These are phyloP conservation scores for Ardeotis arabs DNA, from an alignment of 2,113 vertebrate species.

Conservation along the genomic window DNA sequence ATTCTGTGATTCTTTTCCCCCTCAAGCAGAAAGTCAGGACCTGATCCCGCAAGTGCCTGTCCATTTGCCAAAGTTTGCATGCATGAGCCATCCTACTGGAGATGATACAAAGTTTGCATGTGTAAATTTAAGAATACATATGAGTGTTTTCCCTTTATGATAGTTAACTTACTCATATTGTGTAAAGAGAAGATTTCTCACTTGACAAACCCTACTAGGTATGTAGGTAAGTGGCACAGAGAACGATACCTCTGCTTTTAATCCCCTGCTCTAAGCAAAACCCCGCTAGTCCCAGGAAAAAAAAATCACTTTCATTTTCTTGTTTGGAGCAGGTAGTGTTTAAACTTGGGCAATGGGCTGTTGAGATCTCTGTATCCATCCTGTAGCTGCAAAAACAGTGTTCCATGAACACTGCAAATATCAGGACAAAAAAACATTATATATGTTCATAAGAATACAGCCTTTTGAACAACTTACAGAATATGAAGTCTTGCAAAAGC, in stretches of 20 bases:
- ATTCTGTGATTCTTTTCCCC: not conserved
- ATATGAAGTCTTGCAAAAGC: not conserved
- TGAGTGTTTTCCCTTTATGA: not conserved
- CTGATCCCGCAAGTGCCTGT: not conserved
- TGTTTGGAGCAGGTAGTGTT: not conserved
- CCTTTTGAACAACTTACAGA: not conserved
- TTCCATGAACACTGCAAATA: not conserved
- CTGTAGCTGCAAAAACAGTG: not conserved
- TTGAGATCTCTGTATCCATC: not conserved
- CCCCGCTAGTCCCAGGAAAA: not conserved
- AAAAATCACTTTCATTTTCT: not conserved
- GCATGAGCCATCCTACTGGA: accelerated
- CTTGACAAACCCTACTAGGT: not conserved
- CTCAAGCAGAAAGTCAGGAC: not conserved
- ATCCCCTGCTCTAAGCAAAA: not conserved
- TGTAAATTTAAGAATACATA: not conserved
- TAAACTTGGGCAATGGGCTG: not conserved
- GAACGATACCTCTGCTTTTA: not conserved
- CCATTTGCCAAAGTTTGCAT: not conserved
- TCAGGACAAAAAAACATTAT: not conserved
- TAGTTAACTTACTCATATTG: not conserved
- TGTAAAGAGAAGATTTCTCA: not conserved
- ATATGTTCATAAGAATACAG: not conserved
- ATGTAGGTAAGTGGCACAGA: not conserved
- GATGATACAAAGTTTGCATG: not conserved